Conservation (phyloP, 2,888 invertebrate genomes). For the Agrochola litura region DNA sequence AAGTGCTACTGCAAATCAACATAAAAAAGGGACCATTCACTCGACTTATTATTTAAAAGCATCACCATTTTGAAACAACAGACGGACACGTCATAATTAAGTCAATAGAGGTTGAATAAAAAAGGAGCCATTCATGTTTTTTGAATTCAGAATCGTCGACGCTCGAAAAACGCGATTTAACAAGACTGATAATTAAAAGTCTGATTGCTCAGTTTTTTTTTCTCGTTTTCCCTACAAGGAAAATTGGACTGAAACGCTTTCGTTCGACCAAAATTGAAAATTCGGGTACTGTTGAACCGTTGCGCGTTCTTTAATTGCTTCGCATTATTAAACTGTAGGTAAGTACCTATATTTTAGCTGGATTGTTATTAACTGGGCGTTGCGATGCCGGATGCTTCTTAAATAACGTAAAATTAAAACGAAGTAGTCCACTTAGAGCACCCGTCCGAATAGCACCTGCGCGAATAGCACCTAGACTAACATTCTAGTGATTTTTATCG, state of each 20-base stretch:
- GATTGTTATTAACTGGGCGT: constrained; percentile 13
- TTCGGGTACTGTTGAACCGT: constrained; percentile 34
- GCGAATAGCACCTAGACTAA: too few species aligned
- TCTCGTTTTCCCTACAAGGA: constrained; percentile 65
- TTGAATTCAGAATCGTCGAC: constrained; percentile 47
- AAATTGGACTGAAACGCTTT: constrained; percentile 65
- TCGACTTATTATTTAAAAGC: background rate
- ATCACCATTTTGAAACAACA: constrained; percentile 33
- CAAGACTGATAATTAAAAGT: constrained; percentile 74
- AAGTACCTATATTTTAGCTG: constrained; percentile 19
- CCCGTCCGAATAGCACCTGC: too few species aligned
- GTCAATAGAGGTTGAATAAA: constrained; percentile 37
- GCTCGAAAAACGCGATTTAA: constrained; percentile 66
- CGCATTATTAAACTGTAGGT: constrained; percentile 38
- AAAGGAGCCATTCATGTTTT: constrained; percentile 41
- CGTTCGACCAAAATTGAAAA: constrained; percentile 58
- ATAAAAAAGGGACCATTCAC: background rate
- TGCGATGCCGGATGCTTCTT: background rate
- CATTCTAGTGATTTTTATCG: too few species aligned
- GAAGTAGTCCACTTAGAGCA: too few species aligned
- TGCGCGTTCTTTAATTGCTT: constrained; percentile 45
- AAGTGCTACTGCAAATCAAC: background rate
- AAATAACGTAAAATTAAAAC: constrained; percentile 8
- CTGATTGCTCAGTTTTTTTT: constrained; percentile 68
- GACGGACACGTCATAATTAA: constrained; percentile 41